Base-by-base conservation (phyloP, 2,888 invertebrate genomes). In the Deladenus siricidicola region DNA sequence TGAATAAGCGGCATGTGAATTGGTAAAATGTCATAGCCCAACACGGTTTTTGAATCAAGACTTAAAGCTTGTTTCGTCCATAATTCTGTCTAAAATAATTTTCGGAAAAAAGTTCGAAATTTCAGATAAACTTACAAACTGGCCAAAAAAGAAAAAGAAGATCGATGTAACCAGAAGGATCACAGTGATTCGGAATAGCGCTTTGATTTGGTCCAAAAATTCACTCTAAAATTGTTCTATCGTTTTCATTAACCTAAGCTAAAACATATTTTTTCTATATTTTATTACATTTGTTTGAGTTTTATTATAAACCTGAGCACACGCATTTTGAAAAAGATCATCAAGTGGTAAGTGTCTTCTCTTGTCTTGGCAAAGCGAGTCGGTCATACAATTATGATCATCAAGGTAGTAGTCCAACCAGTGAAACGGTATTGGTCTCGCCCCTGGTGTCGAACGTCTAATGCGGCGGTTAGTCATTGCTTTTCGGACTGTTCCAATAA, bases 361-460 rank as follows among this genome's bases (percentile, higher is more conserved):
- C 14, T 34, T 34, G 21, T 53, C 23, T 34, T 39, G 29, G 21
- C 53, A 53, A n/a, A 53, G 17, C 10, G 29, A 10, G 34, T 53
- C 53, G n/a, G n/a, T 23, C n/a, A 8, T 14, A 23, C 53, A 53
- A 34, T 53, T 39, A n/a, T 53, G 53, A 21, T 53, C 53, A n/a
- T 53, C 53, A 10, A 53, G 24, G 19, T 17, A 29, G 34, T 53
- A 39, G 23, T 53, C 53, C 39, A 53, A 17, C 30, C 30, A 53
- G 53, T 39, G n/a, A 39, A 34, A 10, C 39, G 39, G 39, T 14
- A 14, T 6, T 10, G 39, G 39, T 34, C 39, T 6, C 14, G 39
- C 39, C 39, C 8, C 6, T 34, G 39, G 8, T 34, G 6, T 14
- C 39, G 39, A 10, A 10, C 6, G 6, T 6, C 39, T 6, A 10